Conservation (phyloP, 37 sponge, comb jelly and placozoan species). For the Axinella damicornis region DNA sequence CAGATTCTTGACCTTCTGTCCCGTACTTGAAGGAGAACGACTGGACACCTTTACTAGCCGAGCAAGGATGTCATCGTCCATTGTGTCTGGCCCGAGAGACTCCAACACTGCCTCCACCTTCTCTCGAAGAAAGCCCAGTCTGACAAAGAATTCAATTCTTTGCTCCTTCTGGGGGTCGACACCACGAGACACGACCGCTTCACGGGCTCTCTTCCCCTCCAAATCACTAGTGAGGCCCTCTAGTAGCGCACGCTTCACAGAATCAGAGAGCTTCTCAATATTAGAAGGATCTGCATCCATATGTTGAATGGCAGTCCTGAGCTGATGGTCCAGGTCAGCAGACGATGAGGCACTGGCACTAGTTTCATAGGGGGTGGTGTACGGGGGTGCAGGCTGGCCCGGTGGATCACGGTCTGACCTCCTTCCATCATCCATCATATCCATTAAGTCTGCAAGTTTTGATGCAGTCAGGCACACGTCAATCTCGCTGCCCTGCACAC, state of each 20-base stretch:
- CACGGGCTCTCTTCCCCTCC: background rate
- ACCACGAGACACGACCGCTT: too few relatives aligned
- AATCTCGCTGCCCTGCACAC: conserved; percentile 4
- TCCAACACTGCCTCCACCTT: conserved; percentile 58
- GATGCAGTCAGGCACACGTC: conserved; percentile 14
- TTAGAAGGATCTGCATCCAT: too few relatives aligned
- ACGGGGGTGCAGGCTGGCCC: too few relatives aligned
- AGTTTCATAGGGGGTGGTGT: too few relatives aligned
- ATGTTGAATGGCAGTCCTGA: too few relatives aligned
- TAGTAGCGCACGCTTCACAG: background rate
- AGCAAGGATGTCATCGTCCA: conserved; percentile 50
- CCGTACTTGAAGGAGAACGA: background rate
- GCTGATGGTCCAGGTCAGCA: too few relatives aligned
- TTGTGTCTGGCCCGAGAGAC: conserved; percentile 45
- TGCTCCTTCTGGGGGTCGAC: background rate
- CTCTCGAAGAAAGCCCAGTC: conserved; percentile 36
- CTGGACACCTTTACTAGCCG: conserved; percentile 25
- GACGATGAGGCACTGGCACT: too few relatives aligned
- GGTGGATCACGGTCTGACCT: too few relatives aligned
- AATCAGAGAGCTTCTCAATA: background rate
- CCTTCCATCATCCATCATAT: background rate
- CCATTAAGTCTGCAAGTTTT: conserved; percentile 11
- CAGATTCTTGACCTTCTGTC: background rate
- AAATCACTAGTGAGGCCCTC: background rate
- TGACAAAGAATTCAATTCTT: conserved; percentile 44